Evolutionary conservation across 2,113 vertebrate species (phyloP).

Genomic region (Spea multiplicata): DNA sequence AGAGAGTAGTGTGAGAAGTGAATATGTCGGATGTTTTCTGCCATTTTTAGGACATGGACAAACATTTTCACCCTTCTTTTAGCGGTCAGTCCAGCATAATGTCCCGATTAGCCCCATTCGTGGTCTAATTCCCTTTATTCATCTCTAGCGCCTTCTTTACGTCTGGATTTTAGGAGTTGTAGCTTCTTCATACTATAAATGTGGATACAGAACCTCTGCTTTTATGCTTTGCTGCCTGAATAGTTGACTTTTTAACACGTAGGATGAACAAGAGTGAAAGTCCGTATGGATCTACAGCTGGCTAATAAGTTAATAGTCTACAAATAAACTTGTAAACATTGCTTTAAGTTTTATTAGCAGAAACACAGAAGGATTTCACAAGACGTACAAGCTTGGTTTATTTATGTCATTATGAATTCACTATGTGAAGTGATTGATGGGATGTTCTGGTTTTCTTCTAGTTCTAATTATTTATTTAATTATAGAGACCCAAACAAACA

Average conservation of each 20-base stretch:
- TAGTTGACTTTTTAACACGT: slow-evolving; percentile 2
- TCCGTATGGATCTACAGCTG: slow-evolving; percentile 23
- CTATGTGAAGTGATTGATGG: neutral
- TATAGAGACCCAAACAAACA: too few species aligned
- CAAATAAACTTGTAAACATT: neutral
- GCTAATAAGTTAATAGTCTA: neutral
- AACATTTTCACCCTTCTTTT: too few species aligned
- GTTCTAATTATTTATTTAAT: neutral
- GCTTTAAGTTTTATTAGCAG: slow-evolving; percentile 13
- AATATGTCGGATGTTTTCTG: too few species aligned
- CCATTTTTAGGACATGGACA: too few species aligned
- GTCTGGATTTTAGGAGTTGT: too few species aligned
- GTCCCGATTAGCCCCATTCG: too few species aligned
- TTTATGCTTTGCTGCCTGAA: neutral
- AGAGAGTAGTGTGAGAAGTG: too few species aligned
- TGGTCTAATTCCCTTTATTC: too few species aligned
- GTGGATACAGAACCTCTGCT: neutral
- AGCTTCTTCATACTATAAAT: neutral
- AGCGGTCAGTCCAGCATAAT: too few species aligned
- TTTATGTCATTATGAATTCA: neutral
- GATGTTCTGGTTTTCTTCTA: neutral
- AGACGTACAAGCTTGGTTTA: neutral
- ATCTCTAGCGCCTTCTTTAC: too few species aligned
- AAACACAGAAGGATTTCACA: neutral
- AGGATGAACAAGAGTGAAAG: slow-evolving; percentile 11